Conservation (phyloP, 2,888 invertebrate species). For the Allygus modestus region DNA sequence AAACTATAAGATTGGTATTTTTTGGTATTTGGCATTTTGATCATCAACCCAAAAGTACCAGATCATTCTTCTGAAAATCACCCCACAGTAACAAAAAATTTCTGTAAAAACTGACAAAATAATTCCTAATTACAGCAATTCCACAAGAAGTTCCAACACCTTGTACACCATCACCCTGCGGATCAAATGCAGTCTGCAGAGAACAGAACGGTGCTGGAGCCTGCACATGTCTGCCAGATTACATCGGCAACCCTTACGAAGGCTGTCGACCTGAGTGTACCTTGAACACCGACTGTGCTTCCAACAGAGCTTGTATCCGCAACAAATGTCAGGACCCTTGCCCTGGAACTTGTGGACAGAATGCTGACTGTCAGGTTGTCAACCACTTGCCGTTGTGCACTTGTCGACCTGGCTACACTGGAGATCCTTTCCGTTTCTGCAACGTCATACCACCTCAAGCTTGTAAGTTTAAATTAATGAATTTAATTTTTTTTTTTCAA, state of each 20-base stretch:
- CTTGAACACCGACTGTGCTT: slow-evolving; percentile 85
- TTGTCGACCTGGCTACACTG: slow-evolving; percentile 81
- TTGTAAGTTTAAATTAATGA: slow-evolving; percentile 75
- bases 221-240: slow-evolving; percentile 86
- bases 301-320: slow-evolving; percentile 85
- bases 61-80: too few species aligned
- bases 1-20: too few species aligned
- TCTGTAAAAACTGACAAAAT: neutral
- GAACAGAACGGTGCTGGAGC: slow-evolving; percentile 84
- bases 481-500: neutral
- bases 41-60: too few species aligned
- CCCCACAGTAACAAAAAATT: too few species aligned
- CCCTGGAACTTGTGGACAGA: slow-evolving; percentile 84
- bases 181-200: slow-evolving; percentile 85
- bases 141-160: slow-evolving; percentile 75
- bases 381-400: slow-evolving; percentile 87
- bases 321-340: slow-evolving; percentile 89
- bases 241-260: slow-evolving; percentile 84
- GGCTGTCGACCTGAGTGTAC: slow-evolving; percentile 89
- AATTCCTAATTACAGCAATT: slow-evolving; percentile 61
- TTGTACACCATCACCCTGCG: slow-evolving; percentile 85
- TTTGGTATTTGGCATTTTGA: too few species aligned
- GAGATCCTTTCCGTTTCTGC: slow-evolving; percentile 85
- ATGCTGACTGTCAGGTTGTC: slow-evolving; percentile 85
- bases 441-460: slow-evolving; percentile 73